Conservation (phyloP, 2,888 invertebrate genomes). For the Enchytraeus crypticus region DNA sequence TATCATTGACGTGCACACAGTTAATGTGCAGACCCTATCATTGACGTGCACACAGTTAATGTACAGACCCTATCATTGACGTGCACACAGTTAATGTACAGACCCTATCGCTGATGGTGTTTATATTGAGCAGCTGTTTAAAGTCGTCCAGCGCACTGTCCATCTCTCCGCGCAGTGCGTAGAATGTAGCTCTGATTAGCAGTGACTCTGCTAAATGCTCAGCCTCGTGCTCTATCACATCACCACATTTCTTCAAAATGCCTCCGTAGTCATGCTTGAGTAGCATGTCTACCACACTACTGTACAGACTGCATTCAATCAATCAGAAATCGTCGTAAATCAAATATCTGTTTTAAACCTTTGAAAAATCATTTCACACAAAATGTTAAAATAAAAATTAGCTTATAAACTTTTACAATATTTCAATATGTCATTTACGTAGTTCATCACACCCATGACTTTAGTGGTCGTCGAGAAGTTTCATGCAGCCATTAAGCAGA, state of each 20-base stretch:
- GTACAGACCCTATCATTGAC: no score
- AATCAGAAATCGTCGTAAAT: neutral
- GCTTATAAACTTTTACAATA: neutral
- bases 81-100: no score
- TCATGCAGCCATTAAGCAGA: conserved; percentile 7
- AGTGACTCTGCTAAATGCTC: conserved; percentile 53
- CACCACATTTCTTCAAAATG: conserved; percentile 68
- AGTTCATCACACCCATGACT: conserved; percentile 22
- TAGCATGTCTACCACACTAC: conserved; percentile 63
- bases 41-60: no score
- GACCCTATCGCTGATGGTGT: conserved; percentile 22
- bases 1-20: no score
- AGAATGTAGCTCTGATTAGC: conserved; percentile 75
- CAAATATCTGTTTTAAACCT: neutral
- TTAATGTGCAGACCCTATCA: no score
- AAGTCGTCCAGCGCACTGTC: conserved; percentile 53
- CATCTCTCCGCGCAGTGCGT: conserved; percentile 61
- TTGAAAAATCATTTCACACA: neutral
- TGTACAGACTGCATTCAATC: conserved; percentile 56
- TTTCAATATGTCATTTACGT: no score
- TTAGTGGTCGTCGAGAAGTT: conserved; percentile 11
- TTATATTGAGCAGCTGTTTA: conserved; percentile 42
- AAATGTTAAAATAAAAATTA: neutral
- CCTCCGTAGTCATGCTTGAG: conserved; percentile 66
- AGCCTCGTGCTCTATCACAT: conserved; percentile 57